Conservation (phyloP, 30 jellyfish, hydroid and myxozoan genomes). For the Mastigias papua region DNA sequence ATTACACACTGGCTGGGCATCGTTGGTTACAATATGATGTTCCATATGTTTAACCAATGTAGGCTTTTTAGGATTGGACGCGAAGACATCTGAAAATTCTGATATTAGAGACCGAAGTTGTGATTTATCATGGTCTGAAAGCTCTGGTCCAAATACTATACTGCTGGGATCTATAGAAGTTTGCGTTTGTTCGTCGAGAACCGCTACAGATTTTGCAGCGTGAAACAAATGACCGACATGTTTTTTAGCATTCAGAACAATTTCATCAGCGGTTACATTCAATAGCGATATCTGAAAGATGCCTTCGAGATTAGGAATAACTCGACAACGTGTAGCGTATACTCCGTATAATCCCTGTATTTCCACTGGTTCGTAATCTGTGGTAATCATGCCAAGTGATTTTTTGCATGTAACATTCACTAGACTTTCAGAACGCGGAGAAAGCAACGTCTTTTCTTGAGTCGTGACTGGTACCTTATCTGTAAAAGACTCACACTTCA, state of each 20-base stretch:
- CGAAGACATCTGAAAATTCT: slow-evolving; percentile 13
- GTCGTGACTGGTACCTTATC: slow-evolving; percentile 1
- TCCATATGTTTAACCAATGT: slow-evolving; percentile 1
- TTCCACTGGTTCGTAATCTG: slow-evolving; percentile 57
- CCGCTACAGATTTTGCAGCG: slow-evolving; percentile 12
- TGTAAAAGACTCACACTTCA: slow-evolving; percentile 6
- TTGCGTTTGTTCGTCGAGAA: slow-evolving; percentile 5
- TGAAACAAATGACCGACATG: slow-evolving; percentile 39
- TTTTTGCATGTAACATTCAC: slow-evolving; percentile 43
- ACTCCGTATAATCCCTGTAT: slow-evolving; percentile 26
- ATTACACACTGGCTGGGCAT: slow-evolving; percentile 36
- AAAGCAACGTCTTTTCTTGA: slow-evolving; percentile 24
- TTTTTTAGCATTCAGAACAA: slow-evolving; percentile 29
- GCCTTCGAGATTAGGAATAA: slow-evolving; percentile 42
- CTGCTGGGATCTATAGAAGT: slow-evolving; percentile 15
- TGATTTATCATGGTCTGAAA: background rate
- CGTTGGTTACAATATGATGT: slow-evolving; percentile 35
- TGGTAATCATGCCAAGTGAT: slow-evolving; percentile 37
- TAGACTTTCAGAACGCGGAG: slow-evolving; percentile 47
- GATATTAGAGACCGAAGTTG: background rate
- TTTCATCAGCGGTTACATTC: slow-evolving; percentile 4
- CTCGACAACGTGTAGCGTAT: slow-evolving; percentile 68
- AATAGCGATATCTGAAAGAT: slow-evolving; percentile 43
- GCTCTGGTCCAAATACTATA: slow-evolving; percentile 13
- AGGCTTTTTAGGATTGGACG: slow-evolving; percentile 26